A percentile compares a stretch with the other conserved stretches of the same genome.
These are phyloP conservation scores for Sebastes minor DNA, from an alignment of 2,797 vertebrate genomes.

Conservation along the genomic window DNA sequence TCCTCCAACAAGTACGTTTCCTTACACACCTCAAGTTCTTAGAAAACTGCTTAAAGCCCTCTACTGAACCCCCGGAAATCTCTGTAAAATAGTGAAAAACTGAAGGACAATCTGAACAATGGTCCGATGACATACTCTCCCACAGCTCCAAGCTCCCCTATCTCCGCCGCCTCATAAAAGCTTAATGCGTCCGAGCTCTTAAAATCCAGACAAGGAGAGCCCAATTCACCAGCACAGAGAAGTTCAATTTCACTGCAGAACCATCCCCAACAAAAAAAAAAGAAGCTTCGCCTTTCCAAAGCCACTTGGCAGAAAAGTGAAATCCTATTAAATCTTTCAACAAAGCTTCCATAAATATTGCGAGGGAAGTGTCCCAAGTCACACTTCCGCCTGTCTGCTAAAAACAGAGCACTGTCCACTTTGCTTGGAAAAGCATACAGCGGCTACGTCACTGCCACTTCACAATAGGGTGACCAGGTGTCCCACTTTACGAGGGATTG, in stretches of 20 bases:
- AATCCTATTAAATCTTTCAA: constrained; percentile 73
- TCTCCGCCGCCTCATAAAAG: constrained; percentile 71
- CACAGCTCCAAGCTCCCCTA: constrained; percentile 54
- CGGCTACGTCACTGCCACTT: neutral
- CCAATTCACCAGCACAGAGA: constrained; percentile 58
- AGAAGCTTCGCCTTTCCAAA: constrained; percentile 37
- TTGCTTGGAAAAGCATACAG: neutral
- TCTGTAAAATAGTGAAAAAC: constrained; percentile 42
- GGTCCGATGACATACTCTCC: constrained; percentile 50
- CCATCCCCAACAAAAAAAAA: constrained; percentile 22
- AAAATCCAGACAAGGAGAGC: constrained; percentile 65
- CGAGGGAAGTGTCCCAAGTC: constrained; percentile 45
- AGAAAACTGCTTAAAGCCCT: constrained; percentile 42
- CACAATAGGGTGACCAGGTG: neutral
- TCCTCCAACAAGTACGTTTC: constrained; percentile 30
- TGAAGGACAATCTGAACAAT: constrained; percentile 61
- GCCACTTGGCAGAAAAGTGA: constrained; percentile 50
- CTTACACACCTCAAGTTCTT: constrained; percentile 40
- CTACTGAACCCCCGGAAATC: constrained; percentile 40
- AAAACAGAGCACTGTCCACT: constrained; percentile 43
- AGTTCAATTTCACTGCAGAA: constrained; percentile 65
- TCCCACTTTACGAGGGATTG: no score
- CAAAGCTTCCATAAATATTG: constrained; percentile 67
- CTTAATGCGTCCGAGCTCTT: constrained; percentile 70
- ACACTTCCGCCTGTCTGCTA: constrained; percentile 30